These are phyloP conservation scores for Galaxias olidus DNA, from an alignment of 2,797 vertebrate species.

Conservation along the genomic window DNA sequence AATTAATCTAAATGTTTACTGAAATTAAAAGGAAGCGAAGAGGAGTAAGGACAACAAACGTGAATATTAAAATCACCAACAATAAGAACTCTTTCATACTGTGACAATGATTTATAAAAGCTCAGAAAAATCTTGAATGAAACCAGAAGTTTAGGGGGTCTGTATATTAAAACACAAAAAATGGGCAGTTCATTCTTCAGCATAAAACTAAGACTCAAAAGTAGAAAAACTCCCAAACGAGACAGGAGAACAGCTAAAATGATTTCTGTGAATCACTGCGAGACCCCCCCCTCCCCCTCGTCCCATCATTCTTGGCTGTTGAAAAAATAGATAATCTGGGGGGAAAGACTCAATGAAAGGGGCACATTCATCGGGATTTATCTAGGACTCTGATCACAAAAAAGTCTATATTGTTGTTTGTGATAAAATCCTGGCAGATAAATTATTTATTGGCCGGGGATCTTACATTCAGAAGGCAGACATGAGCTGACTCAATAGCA, in stretches of 20 bases:
- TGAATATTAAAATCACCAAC: conserved; percentile 7
- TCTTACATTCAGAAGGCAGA: conserved; percentile 5
- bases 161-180: background rate
- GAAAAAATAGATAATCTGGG: conserved; percentile 5
- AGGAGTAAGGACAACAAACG: conserved; percentile 8
- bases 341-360: conserved; percentile 9
- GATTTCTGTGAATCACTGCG: conserved; percentile 6
- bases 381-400: conserved; percentile 5
- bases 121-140: conserved; percentile 2
- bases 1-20: conserved; percentile 5
- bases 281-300: conserved; percentile 1
- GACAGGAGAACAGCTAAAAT: conserved; percentile 7
- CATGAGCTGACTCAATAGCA: conserved; percentile 1
- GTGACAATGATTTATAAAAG: background rate
- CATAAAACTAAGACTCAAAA: conserved; percentile 1
- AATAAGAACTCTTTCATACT: background rate
- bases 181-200: conserved; percentile 5
- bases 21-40: background rate
- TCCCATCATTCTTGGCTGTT: background rate
- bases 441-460: conserved; percentile 1
- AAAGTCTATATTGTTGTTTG: background rate
- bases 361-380: conserved; percentile 11
- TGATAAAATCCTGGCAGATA: conserved; percentile 24
- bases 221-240: conserved; percentile 1
- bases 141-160: conserved; percentile 5